Percentiles rank a stretch among this genome's conserved stretches.
Evolutionary conservation across 2,113 vertebrate species (phyloP).

Genomic region (zebrafish (Danio rerio)): DNA sequence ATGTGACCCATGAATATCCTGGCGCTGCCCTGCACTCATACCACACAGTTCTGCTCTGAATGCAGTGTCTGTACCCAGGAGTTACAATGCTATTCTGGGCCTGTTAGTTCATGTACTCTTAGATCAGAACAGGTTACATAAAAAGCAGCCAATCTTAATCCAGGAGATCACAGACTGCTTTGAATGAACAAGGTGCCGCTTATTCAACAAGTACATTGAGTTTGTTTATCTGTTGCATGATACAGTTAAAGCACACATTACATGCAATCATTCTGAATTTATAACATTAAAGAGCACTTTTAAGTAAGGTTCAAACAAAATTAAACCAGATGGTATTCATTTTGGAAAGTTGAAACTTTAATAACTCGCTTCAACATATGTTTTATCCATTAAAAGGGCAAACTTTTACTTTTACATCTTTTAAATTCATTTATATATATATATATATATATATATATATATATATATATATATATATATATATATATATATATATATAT

Average conservation of each 20-base stretch:
- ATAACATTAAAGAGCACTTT: not conserved
- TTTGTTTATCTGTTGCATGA: not conserved
- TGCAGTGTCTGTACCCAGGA: constrained; percentile 1
- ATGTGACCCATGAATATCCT: constrained; percentile 22
- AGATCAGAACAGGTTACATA: constrained; percentile 39
- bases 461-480: too few relatives aligned
- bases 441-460: too few relatives aligned
- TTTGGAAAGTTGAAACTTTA: too few relatives aligned
- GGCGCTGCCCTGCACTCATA: constrained; percentile 5
- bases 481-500: too few relatives aligned
- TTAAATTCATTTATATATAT: too few relatives aligned
- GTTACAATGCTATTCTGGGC: constrained; percentile 16
- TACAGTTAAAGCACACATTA: not conserved
- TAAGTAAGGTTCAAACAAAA: too few relatives aligned
- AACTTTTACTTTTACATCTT: too few relatives aligned
- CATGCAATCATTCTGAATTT: not conserved
- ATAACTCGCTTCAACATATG: too few relatives aligned
- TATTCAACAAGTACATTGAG: not conserved
- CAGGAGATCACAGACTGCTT: constrained; percentile 6
- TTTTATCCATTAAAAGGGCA: too few relatives aligned
- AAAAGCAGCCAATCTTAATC: not conserved
- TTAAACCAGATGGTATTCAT: too few relatives aligned
- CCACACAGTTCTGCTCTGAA: constrained; percentile 14
- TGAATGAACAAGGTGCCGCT: not conserved
- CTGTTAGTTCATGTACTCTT: constrained; percentile 19